Percentiles rank a stretch among this genome's conserved stretches.
Evolutionary conservation across 2,797 vertebrate species (phyloP).

Genomic region (Coranthus polyacanthus): DNA sequence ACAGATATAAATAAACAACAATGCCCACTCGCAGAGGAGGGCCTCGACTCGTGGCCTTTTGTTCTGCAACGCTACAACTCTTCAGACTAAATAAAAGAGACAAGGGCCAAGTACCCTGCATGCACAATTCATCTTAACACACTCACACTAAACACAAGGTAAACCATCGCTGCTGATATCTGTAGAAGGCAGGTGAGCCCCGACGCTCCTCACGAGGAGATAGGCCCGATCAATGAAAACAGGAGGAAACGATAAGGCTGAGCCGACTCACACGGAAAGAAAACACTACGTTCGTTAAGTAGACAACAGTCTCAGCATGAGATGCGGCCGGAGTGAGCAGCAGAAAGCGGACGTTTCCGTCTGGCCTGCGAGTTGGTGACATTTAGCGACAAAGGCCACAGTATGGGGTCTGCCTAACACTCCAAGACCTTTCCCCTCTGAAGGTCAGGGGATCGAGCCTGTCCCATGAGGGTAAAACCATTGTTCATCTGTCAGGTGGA

Average conservation of each 20-base stretch:
- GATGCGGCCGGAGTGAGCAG: constrained; percentile 36
- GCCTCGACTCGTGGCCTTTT: constrained; percentile 69
- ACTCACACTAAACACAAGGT: constrained; percentile 16
- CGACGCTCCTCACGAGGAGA: constrained; percentile 37
- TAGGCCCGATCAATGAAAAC: constrained; percentile 68
- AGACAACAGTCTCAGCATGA: constrained; percentile 61
- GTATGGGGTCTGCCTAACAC: constrained; percentile 52
- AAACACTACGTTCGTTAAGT: constrained; percentile 40
- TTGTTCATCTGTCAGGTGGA: constrained; percentile 51
- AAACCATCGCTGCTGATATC: constrained; percentile 39
- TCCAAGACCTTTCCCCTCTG: constrained; percentile 66
- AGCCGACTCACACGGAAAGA: constrained; percentile 25
- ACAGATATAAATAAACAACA: constrained; percentile 75
- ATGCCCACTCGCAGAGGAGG: constrained; percentile 68
- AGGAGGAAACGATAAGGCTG: constrained; percentile 45
- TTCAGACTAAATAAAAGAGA: constrained; percentile 64
- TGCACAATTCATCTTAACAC: constrained; percentile 25
- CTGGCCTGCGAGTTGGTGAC: constrained; percentile 55
- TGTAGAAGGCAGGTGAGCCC: constrained; percentile 45
- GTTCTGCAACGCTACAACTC: constrained; percentile 60
- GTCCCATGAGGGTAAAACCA: constrained; percentile 42
- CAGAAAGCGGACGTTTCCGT: constrained; percentile 54
- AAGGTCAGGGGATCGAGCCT: constrained; percentile 61
- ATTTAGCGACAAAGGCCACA: constrained; percentile 76
- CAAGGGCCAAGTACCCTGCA: constrained; percentile 42